These are phyloP conservation scores for Chitala chitala DNA, from an alignment of 2,113 vertebrate genomes.

Conservation along the genomic window DNA sequence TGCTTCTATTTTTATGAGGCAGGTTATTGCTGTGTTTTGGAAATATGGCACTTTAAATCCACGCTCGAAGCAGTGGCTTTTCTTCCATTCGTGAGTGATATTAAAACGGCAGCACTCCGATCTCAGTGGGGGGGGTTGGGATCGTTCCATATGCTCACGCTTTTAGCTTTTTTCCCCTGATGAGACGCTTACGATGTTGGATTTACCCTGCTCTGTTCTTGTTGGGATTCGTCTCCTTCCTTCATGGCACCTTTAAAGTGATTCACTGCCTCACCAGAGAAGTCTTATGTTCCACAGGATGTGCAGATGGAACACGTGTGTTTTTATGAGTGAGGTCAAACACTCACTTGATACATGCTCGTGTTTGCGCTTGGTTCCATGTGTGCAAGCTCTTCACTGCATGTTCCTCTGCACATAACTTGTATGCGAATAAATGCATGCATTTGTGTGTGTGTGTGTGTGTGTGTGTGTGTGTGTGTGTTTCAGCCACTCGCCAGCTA, in stretches of 20 bases:
- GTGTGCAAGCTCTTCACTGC: too few species aligned
- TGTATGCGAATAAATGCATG: too few species aligned
- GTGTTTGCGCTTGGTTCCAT: not conserved
- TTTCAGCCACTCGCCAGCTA: not conserved
- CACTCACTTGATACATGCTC: not conserved
- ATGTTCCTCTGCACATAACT: too few species aligned
- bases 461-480: not conserved
- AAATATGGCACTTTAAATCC: slow-evolving; percentile 7
- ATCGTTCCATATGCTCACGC: not conserved
- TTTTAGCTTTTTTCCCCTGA: not conserved
- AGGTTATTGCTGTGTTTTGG: slow-evolving; percentile 6
- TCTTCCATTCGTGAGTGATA: not conserved
- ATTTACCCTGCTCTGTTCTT: slow-evolving; percentile 19
- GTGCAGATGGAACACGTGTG: not conserved
- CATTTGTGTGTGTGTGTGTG: not conserved
- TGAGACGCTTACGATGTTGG: not conserved
- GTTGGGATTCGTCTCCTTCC: not conserved
- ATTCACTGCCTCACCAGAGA: not conserved
- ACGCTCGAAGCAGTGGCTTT: slow-evolving; percentile 6
- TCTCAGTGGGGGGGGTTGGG: not conserved
- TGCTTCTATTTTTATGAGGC: slow-evolving; percentile 13
- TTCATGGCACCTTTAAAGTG: not conserved
- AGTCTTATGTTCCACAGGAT: slow-evolving; percentile 12
- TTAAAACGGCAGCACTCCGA: slow-evolving; percentile 6
- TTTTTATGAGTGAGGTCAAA: not conserved